Evolutionary conservation across 2,113 vertebrate species (phyloP), one percentile per base, ranked within the genome.

Genomic region (Rhinoderma darwinii): DNA sequence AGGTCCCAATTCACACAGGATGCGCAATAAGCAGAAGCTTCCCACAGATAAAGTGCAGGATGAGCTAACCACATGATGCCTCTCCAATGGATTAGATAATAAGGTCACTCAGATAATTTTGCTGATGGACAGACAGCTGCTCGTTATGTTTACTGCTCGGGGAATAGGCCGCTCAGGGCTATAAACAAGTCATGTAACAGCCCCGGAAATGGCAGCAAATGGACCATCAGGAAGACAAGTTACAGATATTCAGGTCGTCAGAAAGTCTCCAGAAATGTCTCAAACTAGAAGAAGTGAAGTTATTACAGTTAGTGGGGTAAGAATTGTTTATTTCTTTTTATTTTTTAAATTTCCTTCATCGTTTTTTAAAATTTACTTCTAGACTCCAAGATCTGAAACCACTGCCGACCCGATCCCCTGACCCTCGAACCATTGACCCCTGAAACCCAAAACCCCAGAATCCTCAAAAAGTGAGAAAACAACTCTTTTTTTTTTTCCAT

Each of bases 31-130:
- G 51, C n/a, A 61, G 47, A 61, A 63, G 44, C 61, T 79, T 79
- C 61, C 61, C 84, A 79, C 75, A 79, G 75, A 63, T 84, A 76
- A 32, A 77, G 73, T 51, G 84, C 74, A 39, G 7, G 75, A 78
- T 86, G 84, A 86, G 61, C 75, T 86, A 79, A 86, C 43, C 56
- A 30, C 37, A 68, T 22, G 78, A 61, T 20, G 20, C 56, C 70
- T 86, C 84, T 79, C 84, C 76, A 41, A 72, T 79, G 84, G 84
- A 86, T 86, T 79, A 79, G 77, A 80, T 86, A 86, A 86, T 80
- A 80, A 86, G 61, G 84, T 86, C 76, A 80, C 84, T 80, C 25
- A 51, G 76, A 80, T 80, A 51, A 79, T 56, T 79, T 15, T n/a
- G 75, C 84, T 79, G 74, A 86, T 86, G 61, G 74, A 76, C 72